A percentile compares a stretch with the other conserved stretches of the same genome.
phyloP scores from a whole-genome alignment of 2,113 vertebrate genomes.

The Rhinolophus sinicus region DNA sequence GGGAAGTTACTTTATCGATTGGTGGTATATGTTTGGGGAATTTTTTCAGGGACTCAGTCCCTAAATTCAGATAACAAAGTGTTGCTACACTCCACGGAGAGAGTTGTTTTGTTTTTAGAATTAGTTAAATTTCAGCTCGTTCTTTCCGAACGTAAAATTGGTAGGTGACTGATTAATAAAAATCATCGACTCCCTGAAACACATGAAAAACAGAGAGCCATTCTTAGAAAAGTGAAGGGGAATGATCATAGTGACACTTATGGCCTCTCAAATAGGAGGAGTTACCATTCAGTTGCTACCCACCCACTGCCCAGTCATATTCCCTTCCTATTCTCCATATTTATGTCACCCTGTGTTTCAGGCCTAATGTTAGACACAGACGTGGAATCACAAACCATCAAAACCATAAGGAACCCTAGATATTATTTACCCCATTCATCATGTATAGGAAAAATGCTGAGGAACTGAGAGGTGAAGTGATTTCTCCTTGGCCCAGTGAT shows the following conservation, averaged over 20 bases:
- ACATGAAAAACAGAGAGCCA: not conserved
- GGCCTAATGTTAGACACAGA: not conserved
- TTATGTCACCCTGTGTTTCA: not conserved
- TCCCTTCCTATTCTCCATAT: not conserved
- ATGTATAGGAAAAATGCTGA: not conserved
- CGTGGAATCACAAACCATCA: not conserved
- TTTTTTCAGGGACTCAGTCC: not conserved
- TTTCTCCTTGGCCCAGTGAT: not conserved
- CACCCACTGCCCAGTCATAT: not conserved
- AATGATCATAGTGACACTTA: fast-evolving
- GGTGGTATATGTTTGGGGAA: not conserved
- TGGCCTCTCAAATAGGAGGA: fast-evolving
- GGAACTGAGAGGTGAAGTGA: not conserved
- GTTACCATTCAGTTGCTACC: not conserved
- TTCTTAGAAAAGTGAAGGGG: not conserved
- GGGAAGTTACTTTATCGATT: not conserved
- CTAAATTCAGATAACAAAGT: not conserved
- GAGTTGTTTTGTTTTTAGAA: not conserved
- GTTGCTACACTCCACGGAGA: not conserved
- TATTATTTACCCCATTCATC: not conserved
- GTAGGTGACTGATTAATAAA: not conserved
- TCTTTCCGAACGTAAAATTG: not conserved
- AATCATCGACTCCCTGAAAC: not conserved
- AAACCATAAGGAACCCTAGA: not conserved
- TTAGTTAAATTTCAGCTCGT: not conserved